Base-by-base conservation (phyloP, 2,797 vertebrate genomes). In the Buceros bicornis region DNA sequence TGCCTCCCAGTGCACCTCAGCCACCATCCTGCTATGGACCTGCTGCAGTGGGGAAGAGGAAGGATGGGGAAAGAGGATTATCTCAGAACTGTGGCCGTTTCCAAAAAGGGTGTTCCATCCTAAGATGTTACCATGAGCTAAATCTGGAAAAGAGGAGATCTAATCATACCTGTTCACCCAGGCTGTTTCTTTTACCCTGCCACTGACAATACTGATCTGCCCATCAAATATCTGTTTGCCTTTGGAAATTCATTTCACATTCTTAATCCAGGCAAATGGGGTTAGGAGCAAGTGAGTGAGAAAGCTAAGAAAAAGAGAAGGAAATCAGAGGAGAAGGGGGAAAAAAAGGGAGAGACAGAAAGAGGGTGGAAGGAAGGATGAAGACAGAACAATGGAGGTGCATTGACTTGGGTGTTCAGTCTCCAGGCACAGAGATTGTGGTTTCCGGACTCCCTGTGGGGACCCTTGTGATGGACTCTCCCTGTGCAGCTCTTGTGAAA, bases 261-360 rank as follows among this genome's bases (percentile, higher is more conserved):
- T 62, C 47, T 60, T 79, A 33, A 58, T 45, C 16, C n/a, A 62
- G n/a, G 48, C 16, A 62, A 81, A 70, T 45, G 17, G 10, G 20
- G 7, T 13, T 70, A 77, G 31, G 22, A 73, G 19, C 22, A 56
- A 60, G 26, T 1, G 4, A 43, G 26, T 0, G 1, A 57, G 43
- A 43, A 35, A 31, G 17, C 5, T 2, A 48, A 66, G 28, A 7
- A 28, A 66, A 20, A 56, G 20, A 56, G 24, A 51, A 45, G 3
- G 5, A 57, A 80, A 43, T 54, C n/a, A 47, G 14, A 16, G 13
- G 4, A n/a, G 48, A 53, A 28, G 11, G 29, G 33, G 33, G 7
- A 33, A 33, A 26, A 37, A 60, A 14, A 16, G 5, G 18, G 19
- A 18, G 6, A 26, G 18, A 43, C 5, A 45, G 16, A 13, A 1